These are phyloP conservation scores for Meda fulgida DNA, from an alignment of 2,797 vertebrate species.

Conservation along the genomic window DNA sequence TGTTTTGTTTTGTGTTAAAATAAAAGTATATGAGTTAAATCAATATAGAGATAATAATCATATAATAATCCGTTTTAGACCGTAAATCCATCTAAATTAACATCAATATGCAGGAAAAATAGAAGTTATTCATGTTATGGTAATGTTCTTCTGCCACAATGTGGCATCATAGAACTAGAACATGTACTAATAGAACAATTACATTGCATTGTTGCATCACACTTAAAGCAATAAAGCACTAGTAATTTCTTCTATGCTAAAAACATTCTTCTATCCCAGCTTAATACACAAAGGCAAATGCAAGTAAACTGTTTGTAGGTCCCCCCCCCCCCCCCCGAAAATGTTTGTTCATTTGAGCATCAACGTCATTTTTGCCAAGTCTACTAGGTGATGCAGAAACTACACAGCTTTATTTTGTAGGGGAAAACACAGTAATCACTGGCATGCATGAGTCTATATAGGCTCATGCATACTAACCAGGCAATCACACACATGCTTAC, in stretches of 20 bases:
- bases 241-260: background rate
- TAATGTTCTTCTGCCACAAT: background rate
- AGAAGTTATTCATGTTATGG: background rate
- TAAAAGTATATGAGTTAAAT: background rate
- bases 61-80: background rate
- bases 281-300: too few species aligned
- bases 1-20: background rate
- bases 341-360: too few species aligned
- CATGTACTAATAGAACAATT: background rate
- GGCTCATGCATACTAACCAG: background rate
- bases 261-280: background rate
- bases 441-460: background rate
- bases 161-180: background rate
- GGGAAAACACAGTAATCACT: background rate
- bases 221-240: background rate
- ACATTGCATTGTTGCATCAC: background rate
- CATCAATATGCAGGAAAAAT: background rate
- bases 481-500: slow-evolving; percentile 67
- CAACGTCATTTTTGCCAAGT: background rate
- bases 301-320: background rate
- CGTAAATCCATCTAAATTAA: background rate
- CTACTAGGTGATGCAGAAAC: background rate
- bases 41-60: background rate
- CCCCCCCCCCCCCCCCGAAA: too few species aligned
- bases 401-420: background rate